Percentiles rank a stretch among this genome's conserved stretches.
Conservation (phyloP, 2,113 vertebrate genomes). For the Calypte anna region DNA sequence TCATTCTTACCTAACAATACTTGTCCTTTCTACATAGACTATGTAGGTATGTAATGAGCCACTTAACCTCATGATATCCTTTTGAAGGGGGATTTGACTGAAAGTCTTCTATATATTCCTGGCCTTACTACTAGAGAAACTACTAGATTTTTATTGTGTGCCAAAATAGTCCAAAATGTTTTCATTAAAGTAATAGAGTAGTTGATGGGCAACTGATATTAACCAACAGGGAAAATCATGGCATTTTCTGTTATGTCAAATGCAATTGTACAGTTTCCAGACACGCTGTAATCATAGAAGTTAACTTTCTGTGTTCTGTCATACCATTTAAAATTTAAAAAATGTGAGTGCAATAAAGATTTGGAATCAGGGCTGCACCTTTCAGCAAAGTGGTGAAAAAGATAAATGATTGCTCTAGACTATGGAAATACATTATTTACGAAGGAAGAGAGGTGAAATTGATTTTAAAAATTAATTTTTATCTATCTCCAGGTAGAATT, state of each 20-base stretch:
- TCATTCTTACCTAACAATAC: not conserved
- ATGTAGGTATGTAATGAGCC: not conserved
- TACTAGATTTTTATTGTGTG: not conserved
- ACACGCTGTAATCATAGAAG: not conserved
- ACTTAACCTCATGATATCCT: not conserved
- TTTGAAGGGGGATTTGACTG: not conserved
- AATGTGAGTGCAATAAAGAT: not conserved
- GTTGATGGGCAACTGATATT: not conserved
- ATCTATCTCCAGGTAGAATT: not conserved
- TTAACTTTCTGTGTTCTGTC: not conserved
- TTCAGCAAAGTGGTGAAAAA: not conserved
- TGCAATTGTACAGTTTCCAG: not conserved
- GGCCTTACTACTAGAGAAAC: not conserved
- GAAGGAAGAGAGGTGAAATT: not conserved
- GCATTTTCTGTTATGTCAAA: not conserved
- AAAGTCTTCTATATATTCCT: not conserved
- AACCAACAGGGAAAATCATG: not conserved
- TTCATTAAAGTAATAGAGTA: not conserved
- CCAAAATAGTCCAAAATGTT: not conserved
- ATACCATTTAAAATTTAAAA: not conserved
- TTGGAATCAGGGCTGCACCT: not conserved
- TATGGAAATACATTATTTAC: not conserved
- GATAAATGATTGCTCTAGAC: not conserved
- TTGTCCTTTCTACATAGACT: not conserved
- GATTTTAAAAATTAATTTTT: not conserved